Conservation (phyloP, 2,113 vertebrate species). For the Picathartes gymnocephalus region DNA sequence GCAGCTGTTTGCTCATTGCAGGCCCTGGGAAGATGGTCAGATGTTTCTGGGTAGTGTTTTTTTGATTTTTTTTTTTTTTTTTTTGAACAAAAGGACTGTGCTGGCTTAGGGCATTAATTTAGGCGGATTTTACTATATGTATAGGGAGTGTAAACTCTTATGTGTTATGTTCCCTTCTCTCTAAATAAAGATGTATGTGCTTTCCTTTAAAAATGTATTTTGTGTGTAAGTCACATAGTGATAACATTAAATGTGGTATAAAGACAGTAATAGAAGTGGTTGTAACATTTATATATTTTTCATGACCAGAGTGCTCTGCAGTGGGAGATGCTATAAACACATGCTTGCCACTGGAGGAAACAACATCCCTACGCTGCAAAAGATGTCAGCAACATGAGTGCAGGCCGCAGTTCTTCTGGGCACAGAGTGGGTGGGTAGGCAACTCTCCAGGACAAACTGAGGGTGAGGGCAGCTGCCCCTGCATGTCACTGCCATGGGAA, state of each 20-base stretch:
- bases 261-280: constrained; percentile 4
- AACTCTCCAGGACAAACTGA: not conserved
- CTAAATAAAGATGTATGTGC: not conserved
- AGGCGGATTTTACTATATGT: not conserved
- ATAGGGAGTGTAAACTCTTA: not conserved
- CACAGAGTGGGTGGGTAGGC: not conserved
- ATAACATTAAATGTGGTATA: not conserved
- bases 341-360: not conserved
- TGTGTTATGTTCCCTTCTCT: not conserved
- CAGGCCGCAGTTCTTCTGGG: not conserved
- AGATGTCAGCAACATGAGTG: accelerated
- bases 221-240: constrained; percentile 11
- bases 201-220: constrained; percentile 36
- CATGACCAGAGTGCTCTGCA: not conserved
- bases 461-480: accelerated
- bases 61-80: not conserved
- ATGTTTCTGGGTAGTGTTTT: not conserved
- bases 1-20: not conserved
- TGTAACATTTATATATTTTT: constrained; percentile 48
- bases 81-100: not conserved
- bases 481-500: not conserved
- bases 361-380: not conserved
- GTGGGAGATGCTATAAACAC: not conserved
- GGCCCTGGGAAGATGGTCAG: not conserved
- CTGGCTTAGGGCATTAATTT: not conserved